Conservation (phyloP, 2,113 vertebrate genomes). For the Crypturellus undulatus region DNA sequence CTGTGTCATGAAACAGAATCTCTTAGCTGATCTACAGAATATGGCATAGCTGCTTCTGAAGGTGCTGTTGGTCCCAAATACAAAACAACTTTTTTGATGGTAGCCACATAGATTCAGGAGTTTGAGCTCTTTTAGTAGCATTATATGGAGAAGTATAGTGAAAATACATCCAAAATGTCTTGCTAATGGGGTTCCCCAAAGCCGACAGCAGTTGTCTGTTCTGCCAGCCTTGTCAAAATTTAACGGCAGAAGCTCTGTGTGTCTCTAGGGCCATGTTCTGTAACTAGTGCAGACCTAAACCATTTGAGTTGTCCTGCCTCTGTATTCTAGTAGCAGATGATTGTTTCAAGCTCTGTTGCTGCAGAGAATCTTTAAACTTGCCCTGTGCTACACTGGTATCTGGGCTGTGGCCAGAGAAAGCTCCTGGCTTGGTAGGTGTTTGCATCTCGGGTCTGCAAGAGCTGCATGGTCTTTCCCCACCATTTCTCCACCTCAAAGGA, state of each 20-base stretch:
- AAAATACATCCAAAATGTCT: not conserved
- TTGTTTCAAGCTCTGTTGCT: not conserved
- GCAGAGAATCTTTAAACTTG: not conserved
- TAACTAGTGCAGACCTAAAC: not conserved
- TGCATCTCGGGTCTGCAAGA: not conserved
- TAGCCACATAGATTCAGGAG: not conserved
- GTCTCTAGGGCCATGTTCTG: not conserved
- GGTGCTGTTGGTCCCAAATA: not conserved
- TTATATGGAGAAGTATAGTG: not conserved
- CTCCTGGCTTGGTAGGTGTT: not conserved
- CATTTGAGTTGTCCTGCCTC: not conserved
- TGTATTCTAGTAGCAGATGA: not conserved
- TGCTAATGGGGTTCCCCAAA: not conserved
- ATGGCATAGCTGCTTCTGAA: not conserved
- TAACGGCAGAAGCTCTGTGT: not conserved
- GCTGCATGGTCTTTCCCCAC: not conserved
- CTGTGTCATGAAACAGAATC: accelerated
- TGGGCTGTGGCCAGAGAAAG: not conserved
- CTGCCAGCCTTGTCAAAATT: not conserved
- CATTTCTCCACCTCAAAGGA: not conserved
- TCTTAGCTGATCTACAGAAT: not conserved
- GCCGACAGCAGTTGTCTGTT: not conserved
- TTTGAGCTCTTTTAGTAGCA: not conserved
- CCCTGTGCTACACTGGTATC: not conserved
- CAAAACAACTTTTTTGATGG: not conserved